Evolutionary conservation across 2,888 invertebrate species (phyloP).

Genomic region (Heliconius sara): DNA sequence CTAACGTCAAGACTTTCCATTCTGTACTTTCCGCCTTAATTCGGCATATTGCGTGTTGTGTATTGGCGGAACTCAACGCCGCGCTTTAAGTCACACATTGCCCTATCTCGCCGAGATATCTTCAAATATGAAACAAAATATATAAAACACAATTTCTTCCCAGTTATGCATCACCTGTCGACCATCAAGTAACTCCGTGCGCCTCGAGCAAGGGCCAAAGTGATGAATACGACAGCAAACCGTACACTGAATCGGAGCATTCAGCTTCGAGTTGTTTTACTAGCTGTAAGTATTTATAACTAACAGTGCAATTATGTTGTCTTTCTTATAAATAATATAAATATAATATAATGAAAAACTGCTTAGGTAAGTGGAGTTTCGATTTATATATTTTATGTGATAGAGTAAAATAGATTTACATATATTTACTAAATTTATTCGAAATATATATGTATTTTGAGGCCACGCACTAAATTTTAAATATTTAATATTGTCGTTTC

Average conservation of each 20-base stretch:
- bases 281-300: constrained; percentile 72
- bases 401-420: background rate
- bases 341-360: background rate
- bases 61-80: background rate
- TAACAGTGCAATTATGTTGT: background rate
- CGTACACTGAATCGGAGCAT: constrained; percentile 81
- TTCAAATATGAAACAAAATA: background rate
- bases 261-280: constrained; percentile 81
- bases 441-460: no score
- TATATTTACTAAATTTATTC: background rate
- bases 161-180: constrained; percentile 81
- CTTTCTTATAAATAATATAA: background rate
- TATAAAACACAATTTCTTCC: constrained; percentile 40
- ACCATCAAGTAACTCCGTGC: constrained; percentile 78
- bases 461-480: no score
- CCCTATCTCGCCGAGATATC: no score
- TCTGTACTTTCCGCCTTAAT: background rate
- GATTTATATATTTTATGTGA: background rate
- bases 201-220: constrained; percentile 85
- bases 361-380: background rate
- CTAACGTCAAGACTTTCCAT: background rate
- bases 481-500: no score
- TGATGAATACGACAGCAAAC: constrained; percentile 80
- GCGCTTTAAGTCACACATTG: background rate
- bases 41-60: background rate